A percentile compares a stretch with the other conserved stretches of the same genome.
Evolutionary conservation across 1,140 invertebrate genomes (phyloP).

Genomic region (Papilio xuthus): DNA sequence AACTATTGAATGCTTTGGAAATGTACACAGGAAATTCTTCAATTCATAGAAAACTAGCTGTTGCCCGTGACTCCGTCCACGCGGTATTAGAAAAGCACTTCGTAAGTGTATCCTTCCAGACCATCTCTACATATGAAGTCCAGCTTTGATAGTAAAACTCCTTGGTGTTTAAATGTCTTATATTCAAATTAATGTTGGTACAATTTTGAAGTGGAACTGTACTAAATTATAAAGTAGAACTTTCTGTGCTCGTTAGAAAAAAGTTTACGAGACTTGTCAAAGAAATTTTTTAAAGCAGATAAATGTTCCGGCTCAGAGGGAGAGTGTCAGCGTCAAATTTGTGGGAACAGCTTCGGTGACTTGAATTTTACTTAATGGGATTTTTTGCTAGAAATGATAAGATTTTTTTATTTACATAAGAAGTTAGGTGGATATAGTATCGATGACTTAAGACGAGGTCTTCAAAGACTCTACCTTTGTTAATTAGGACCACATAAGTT

Average conservation of each 20-base stretch:
- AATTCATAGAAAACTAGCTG: not conserved
- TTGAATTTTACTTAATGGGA: not conserved
- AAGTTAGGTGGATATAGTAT: too few species aligned
- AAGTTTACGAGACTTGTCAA: not conserved
- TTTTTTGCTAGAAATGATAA: not conserved
- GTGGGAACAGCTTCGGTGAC: not conserved
- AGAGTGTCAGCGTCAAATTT: not conserved
- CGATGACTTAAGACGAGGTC: too few species aligned
- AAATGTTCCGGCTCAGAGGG: not conserved
- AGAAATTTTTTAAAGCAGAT: slow-evolving; percentile 7
- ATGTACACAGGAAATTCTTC: not conserved
- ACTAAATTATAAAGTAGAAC: slow-evolving; percentile 1
- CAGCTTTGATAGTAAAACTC: not conserved
- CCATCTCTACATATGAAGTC: too few species aligned
- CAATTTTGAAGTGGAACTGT: not conserved
- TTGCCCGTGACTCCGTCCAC: too few species aligned
- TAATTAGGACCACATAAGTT: too few species aligned
- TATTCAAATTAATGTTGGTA: not conserved
- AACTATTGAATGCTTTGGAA: too few species aligned
- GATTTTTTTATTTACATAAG: not conserved
- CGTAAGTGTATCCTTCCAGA: too few species aligned
- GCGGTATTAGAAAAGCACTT: too few species aligned
- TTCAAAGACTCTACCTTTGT: too few species aligned
- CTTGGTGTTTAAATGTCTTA: not conserved
- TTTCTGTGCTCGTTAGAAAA: slow-evolving; percentile 14